Conservation (phyloP, 37 sponge, comb jelly and placozoan species). For the Axinella damicornis region DNA sequence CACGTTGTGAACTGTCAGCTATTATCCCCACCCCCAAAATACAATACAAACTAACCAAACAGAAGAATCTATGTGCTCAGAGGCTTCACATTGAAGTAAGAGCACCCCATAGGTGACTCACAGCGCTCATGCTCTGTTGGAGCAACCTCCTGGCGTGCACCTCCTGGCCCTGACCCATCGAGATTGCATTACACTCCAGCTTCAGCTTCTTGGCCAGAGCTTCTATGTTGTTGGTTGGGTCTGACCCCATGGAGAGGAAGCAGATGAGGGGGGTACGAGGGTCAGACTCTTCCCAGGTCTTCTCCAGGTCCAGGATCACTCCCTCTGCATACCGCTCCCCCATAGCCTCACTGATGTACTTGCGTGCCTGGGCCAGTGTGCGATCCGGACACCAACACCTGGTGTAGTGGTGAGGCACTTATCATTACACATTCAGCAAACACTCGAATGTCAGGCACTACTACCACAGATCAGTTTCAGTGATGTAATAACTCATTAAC, state of each 20-base stretch:
- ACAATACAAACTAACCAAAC: too few species aligned
- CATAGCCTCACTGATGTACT: conserved; percentile 93
- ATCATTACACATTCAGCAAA: too few species aligned
- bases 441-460: too few species aligned
- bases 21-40: too few species aligned
- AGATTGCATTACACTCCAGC: conserved; percentile 87
- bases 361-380: conserved; percentile 94
- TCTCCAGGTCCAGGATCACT: conserved; percentile 95
- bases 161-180: conserved; percentile 99
- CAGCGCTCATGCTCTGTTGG: conserved; percentile 83
- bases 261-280: conserved; percentile 91
- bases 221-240: conserved; percentile 95
- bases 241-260: conserved; percentile 98
- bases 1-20: too few species aligned
- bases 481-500: too few species aligned
- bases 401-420: background rate
- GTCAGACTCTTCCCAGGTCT: conserved; percentile 89
- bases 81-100: too few species aligned
- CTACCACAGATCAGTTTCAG: too few species aligned
- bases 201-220: conserved; percentile 95
- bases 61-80: too few species aligned
- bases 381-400: conserved; percentile 99
- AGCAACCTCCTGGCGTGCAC: conserved; percentile 95
- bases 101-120: conserved; percentile 49
- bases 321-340: conserved; percentile 94